Evolutionary conservation across 2,888 invertebrate genomes (phyloP).

Genomic region (Drosophila differens): DNA sequence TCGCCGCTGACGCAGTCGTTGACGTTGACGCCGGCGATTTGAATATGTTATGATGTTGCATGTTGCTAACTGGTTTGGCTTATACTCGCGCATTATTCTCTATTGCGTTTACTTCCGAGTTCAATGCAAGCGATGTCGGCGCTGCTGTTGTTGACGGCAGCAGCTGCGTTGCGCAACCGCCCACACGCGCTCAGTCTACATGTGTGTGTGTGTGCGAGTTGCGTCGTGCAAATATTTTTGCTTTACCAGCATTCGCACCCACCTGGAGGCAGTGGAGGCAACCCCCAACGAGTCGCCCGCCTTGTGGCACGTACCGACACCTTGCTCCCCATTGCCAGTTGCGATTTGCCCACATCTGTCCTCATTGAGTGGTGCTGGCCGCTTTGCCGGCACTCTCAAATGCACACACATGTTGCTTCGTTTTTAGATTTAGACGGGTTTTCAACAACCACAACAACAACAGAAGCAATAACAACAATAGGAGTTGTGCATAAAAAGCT

Average conservation of each 20-base stretch:
- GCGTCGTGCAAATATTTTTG: slow-evolving; percentile 77
- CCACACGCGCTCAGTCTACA: slow-evolving; percentile 57
- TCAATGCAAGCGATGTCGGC: slow-evolving; percentile 66
- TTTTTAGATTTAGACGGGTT: slow-evolving; percentile 79
- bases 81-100: slow-evolving; percentile 65
- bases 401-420: slow-evolving; percentile 77
- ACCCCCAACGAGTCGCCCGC: slow-evolving; percentile 28
- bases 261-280: slow-evolving; percentile 41
- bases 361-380: slow-evolving; percentile 67
- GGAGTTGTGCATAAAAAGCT: slow-evolving; percentile 52
- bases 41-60: slow-evolving; percentile 78
- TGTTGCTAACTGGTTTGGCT: slow-evolving; percentile 73
- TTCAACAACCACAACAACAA: slow-evolving; percentile 29
- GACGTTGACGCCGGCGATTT: slow-evolving; percentile 57
- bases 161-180: slow-evolving; percentile 75
- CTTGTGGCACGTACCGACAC: slow-evolving; percentile 19
- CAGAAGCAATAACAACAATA: slow-evolving; percentile 30
- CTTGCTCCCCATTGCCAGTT: slow-evolving; percentile 23
- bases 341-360: slow-evolving; percentile 62
- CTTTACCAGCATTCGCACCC: slow-evolving; percentile 66
- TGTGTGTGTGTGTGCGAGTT: slow-evolving; percentile 26
- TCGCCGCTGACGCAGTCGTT: slow-evolving; percentile 21
- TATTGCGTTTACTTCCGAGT: slow-evolving; percentile 81
- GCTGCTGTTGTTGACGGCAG: slow-evolving; percentile 28
- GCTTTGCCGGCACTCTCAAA: slow-evolving; percentile 72